A percentile compares a stretch with the other conserved stretches of the same genome.
These are phyloP conservation scores for Eledona agricola DNA, from an alignment of 2,888 invertebrate species.

Conservation along the genomic window DNA sequence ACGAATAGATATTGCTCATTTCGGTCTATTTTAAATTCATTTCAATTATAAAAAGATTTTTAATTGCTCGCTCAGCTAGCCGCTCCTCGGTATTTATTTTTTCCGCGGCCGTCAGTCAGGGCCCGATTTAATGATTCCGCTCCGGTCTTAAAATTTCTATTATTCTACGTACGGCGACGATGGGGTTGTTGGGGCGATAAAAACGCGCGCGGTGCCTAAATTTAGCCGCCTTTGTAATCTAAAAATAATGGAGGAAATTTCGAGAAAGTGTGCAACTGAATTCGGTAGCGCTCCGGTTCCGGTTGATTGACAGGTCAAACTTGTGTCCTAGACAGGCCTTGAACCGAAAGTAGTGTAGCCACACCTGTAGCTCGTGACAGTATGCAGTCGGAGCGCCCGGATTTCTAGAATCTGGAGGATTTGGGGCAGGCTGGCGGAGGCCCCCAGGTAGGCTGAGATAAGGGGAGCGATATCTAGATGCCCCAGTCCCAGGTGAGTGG, in stretches of 20 bases:
- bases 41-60: conserved; percentile 62
- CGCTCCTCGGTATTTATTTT: conserved; percentile 51
- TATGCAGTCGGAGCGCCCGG: conserved; percentile 14
- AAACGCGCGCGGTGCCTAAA: conserved; percentile 22
- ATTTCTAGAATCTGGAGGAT: conserved; percentile 1
- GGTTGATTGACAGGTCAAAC: conserved; percentile 32
- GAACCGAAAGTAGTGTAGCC: conserved; percentile 23
- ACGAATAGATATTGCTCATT: conserved; percentile 62
- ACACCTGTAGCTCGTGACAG: conserved; percentile 22
- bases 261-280: too few species aligned
- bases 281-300: conserved; percentile 32
- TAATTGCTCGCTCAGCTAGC: conserved; percentile 59
- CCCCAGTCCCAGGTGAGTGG: conserved; percentile 55
- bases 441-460: conserved; percentile 32
- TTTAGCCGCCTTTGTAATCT: conserved; percentile 29
- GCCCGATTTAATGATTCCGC: conserved; percentile 39
- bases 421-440: conserved; percentile 18
- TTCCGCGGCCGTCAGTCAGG: conserved; percentile 45
- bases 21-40: conserved; percentile 57
- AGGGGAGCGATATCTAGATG: conserved; percentile 51
- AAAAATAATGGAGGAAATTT: too few species aligned
- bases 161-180: too few species aligned
- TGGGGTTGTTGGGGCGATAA: conserved; percentile 13
- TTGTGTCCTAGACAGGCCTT: conserved; percentile 34
- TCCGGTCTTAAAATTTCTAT: conserved; percentile 37